A percentile compares a stretch with the other conserved stretches of the same genome.
Conservation (phyloP, 2,888 invertebrate species). For the Mactromeris polynyma region DNA sequence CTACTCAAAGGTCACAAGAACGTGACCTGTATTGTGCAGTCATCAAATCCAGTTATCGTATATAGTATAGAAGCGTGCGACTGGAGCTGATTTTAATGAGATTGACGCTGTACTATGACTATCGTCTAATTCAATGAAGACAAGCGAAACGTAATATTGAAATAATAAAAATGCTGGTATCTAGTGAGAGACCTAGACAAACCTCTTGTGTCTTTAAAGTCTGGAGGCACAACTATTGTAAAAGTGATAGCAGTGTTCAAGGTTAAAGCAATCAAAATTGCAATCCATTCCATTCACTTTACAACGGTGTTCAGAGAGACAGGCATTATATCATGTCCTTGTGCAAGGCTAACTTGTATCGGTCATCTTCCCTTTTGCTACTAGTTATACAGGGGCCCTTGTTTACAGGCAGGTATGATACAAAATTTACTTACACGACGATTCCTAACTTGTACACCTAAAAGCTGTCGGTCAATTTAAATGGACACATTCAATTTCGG, state of each 20-base stretch:
- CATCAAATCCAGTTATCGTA: too few relatives aligned
- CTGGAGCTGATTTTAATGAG: too few relatives aligned
- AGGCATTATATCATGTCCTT: not conserved
- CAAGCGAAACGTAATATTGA: constrained; percentile 16
- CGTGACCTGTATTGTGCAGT: too few relatives aligned
- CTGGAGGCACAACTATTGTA: constrained; percentile 21
- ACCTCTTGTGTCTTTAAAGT: constrained; percentile 21
- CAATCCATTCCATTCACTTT: constrained; percentile 10
- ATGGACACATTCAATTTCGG: not conserved
- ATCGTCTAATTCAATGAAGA: constrained; percentile 13
- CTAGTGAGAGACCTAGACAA: constrained; percentile 17
- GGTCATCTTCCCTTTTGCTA: not conserved
- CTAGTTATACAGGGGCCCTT: not conserved
- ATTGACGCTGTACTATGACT: constrained; percentile 19
- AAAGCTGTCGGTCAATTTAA: constrained; percentile 15
- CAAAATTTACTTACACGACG: constrained; percentile 13
- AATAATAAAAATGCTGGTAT: constrained; percentile 19
- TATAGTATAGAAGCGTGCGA: too few relatives aligned
- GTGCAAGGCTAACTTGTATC: not conserved
- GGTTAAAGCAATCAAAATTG: constrained; percentile 6
- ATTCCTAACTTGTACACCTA: constrained; percentile 15
- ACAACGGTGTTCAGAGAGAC: constrained; percentile 12
- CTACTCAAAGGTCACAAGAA: too few relatives aligned
- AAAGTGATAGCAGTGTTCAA: constrained; percentile 22
- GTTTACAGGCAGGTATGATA: not conserved